Conservation (phyloP, 2,113 vertebrate species). For the Indri indri region DNA sequence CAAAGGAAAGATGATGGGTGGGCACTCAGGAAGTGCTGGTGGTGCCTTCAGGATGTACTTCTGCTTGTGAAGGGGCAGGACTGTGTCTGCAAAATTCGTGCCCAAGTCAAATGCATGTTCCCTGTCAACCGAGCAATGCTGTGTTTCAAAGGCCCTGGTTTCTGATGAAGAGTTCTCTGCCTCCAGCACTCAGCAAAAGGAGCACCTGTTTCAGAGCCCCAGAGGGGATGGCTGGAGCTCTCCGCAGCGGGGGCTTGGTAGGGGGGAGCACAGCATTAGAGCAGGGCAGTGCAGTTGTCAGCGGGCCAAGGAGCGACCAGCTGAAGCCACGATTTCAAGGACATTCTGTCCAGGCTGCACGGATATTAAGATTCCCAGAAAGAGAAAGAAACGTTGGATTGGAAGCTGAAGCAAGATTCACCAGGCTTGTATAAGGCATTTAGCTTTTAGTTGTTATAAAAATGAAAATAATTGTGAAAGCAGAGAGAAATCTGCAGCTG, state of each 20-base stretch:
- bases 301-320: conserved; percentile 21
- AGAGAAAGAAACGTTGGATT: conserved; percentile 74
- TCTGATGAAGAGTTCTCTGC: not conserved
- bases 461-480: conserved; percentile 91
- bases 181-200: accelerated
- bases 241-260: not conserved
- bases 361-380: conserved; percentile 74
- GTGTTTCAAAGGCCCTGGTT: not conserved
- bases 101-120: not conserved
- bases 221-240: not conserved
- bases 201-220: not conserved
- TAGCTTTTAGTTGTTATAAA: conserved; percentile 88
- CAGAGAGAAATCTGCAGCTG: conserved; percentile 90
- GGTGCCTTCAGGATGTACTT: not conserved
- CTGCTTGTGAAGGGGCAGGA: not conserved
- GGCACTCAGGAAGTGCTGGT: not conserved
- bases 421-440: conserved; percentile 85
- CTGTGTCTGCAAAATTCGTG: not conserved
- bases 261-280: not conserved
- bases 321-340: conserved; percentile 69
- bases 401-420: conserved; percentile 79
- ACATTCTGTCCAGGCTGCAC: conserved; percentile 72
- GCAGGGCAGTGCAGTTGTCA: not conserved
- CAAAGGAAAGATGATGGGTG: not conserved
- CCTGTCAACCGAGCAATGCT: not conserved